Evolutionary conservation across 2,797 vertebrate genomes (phyloP).

Genomic region (Oophaga sylvatica): DNA sequence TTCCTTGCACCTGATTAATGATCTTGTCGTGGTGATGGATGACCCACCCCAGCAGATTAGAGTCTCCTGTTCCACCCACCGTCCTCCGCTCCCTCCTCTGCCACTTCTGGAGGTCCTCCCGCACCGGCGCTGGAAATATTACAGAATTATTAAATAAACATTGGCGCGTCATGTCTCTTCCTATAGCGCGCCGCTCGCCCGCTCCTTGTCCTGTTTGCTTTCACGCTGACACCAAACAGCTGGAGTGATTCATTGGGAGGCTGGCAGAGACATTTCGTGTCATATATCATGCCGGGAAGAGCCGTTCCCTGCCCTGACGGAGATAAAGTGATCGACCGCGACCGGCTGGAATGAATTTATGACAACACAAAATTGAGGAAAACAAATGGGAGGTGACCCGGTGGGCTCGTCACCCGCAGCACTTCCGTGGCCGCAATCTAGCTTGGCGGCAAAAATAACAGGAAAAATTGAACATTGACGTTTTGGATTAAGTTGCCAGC

Average conservation of each 20-base stretch:
- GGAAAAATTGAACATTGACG: slow-evolving; percentile 80
- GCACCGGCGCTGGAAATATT: slow-evolving; percentile 81
- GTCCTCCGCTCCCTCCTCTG: slow-evolving; percentile 60
- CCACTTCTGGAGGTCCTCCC: slow-evolving; percentile 71
- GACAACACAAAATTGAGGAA: slow-evolving; percentile 87
- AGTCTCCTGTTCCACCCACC: slow-evolving; percentile 79
- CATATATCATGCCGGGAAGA: slow-evolving; percentile 80
- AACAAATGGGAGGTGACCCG: slow-evolving; percentile 86
- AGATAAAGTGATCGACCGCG: slow-evolving; percentile 84
- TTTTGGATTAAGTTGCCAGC: slow-evolving; percentile 79
- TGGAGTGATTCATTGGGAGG: slow-evolving; percentile 88
- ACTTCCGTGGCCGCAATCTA: slow-evolving; percentile 79
- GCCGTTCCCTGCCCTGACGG: slow-evolving; percentile 77
- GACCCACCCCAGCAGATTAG: slow-evolving; percentile 79
- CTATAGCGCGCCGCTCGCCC: slow-evolving; percentile 78
- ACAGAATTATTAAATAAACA: slow-evolving; percentile 92
- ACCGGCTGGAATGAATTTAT: slow-evolving; percentile 89
- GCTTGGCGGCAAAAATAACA: slow-evolving; percentile 79
- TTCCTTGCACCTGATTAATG: slow-evolving; percentile 84
- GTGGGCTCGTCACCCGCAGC: slow-evolving; percentile 78
- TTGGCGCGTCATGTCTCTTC: slow-evolving; percentile 85
- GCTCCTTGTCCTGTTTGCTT: slow-evolving; percentile 78
- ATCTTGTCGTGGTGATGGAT: slow-evolving; percentile 89
- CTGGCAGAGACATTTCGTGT: slow-evolving; percentile 83
- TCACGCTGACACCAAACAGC: slow-evolving; percentile 86